Evolutionary conservation across 2,113 vertebrate species (phyloP).

Genomic region (Mesembrinibis cayennensis): DNA sequence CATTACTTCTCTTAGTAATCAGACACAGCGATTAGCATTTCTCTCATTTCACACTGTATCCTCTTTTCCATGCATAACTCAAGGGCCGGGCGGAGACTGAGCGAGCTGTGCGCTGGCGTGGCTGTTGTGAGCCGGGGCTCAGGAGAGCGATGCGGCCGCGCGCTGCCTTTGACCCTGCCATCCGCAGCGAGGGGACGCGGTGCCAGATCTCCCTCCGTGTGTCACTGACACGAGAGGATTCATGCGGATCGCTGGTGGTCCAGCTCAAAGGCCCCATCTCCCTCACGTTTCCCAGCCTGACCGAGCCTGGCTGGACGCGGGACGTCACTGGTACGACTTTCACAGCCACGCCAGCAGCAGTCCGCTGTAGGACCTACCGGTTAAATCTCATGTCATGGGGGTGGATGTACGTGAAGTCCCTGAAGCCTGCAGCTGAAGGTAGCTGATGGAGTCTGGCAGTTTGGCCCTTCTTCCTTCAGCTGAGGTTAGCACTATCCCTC

Average conservation of each 20-base stretch:
- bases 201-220: background rate
- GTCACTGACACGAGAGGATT: background rate
- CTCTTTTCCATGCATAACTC: background rate
- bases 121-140: background rate
- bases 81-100: accelerated
- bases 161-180: background rate
- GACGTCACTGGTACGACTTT: background rate
- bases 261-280: background rate
- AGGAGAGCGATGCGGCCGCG: background rate
- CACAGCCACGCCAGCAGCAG: background rate
- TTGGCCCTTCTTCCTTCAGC: background rate
- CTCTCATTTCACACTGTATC: background rate
- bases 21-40: background rate
- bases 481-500: background rate
- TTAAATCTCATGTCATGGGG: background rate
- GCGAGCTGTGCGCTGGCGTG: background rate
- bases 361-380: background rate
- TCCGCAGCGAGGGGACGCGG: background rate
- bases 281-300: background rate
- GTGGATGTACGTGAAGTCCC: background rate
- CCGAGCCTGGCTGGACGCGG: background rate
- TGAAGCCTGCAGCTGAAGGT: background rate
- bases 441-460: background rate
- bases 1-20: background rate
- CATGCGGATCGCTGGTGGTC: background rate